Evolutionary conservation across 2,113 vertebrate genomes (phyloP).

Genomic region (Myrmophylax atrothorax): DNA sequence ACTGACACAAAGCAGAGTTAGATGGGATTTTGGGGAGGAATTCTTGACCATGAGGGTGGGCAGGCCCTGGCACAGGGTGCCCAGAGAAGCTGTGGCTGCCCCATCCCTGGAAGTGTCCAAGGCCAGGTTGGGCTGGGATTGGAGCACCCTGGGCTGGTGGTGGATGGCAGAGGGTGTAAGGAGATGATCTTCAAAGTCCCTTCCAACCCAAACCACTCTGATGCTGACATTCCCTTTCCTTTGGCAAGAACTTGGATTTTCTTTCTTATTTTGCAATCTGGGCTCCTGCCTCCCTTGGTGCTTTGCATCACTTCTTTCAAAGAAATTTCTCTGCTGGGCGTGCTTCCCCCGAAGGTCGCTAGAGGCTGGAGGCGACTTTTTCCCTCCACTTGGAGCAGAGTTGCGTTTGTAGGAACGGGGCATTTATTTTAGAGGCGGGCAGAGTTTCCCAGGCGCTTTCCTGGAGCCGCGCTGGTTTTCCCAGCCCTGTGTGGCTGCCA

Average conservation of each 20-base stretch:
- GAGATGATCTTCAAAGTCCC: neutral
- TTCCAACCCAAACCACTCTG: neutral
- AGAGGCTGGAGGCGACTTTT: neutral
- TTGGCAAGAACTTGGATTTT: neutral
- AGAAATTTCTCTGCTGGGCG: neutral
- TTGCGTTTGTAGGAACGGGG: neutral
- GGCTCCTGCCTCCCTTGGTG: neutral
- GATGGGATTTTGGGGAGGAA: neutral
- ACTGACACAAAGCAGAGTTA: neutral
- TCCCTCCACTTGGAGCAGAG: neutral
- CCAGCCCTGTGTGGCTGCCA: neutral
- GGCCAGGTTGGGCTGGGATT: neutral
- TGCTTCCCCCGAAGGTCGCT: neutral
- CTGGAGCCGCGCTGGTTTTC: neutral
- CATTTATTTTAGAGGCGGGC: neutral
- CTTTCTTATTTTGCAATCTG: neutral
- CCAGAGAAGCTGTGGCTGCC: neutral
- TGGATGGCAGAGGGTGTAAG: neutral
- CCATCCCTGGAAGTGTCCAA: neutral
- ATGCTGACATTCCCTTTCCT: neutral
- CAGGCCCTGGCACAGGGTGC: neutral
- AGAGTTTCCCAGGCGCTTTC: neutral
- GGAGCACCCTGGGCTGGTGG: fast-evolving
- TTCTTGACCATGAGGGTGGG: fast-evolving
- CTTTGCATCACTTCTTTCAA: neutral